Base-by-base conservation (phyloP, 1,140 invertebrate species). In the Atta colombica region DNA sequence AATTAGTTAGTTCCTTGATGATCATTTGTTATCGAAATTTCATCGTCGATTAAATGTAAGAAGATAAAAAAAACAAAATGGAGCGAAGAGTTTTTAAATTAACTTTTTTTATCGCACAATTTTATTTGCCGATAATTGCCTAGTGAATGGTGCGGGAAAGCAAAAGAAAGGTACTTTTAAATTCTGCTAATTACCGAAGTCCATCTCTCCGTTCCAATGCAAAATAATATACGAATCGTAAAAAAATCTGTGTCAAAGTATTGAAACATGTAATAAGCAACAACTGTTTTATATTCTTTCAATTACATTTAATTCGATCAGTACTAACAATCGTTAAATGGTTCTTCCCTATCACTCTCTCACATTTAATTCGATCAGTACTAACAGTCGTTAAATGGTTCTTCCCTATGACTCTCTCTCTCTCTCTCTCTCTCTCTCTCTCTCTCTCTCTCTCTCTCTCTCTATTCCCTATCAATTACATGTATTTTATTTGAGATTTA, bases 61-160 rank as follows among this genome's bases (percentile, higher is more conserved):
- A 49, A 45, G 58, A 80, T 16, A 77, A 31, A 51, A 25, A 77
- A 25, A 66, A 63, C 1, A 10, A 78, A 65, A 39, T 45, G n/a
- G 4, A 77, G n/a, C 16, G 61, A n/a, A 85, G 74, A 69, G 39
- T 14, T 81, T 61, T 86, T 82, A 84, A 84, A 84, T 84, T 84
- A 84, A 75, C 58, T 21, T 21, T 21, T 21, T 21, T 55, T 63
- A 75, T 75, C 61, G 61, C 16, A 21, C 35, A 53, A 78, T 78
- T 84, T 77, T 77, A 78, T 85, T 78, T 53, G 60, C 74, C 82
- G 82, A 66, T 85, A 78, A 78, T 78, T 78, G 82, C 31, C 51
- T 66, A 85, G 63, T 78, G 49, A 65, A 25, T 85, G 63, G 18
- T 78, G 45, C 60, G 39, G 18, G 35, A 14, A 35, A 85, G 72